Evolutionary conservation across 2,888 invertebrate genomes (phyloP).

Genomic region (Melinaea menophilus): DNA sequence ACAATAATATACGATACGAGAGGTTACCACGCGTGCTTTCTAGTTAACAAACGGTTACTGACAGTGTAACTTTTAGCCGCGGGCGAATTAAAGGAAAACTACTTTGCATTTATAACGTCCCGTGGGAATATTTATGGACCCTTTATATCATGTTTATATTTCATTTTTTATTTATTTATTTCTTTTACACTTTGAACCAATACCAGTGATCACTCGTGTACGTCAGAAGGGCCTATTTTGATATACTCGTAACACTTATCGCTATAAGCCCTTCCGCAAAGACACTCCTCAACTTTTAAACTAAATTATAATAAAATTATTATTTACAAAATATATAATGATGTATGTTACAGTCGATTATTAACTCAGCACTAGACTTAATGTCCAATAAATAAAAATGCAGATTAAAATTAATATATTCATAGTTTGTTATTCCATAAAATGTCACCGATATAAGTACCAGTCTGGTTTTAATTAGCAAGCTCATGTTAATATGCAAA

Average conservation of each 20-base stretch:
- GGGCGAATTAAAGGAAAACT: constrained; percentile 18
- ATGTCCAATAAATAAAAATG: constrained; percentile 19
- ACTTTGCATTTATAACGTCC: constrained; percentile 8
- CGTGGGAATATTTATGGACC: constrained; percentile 4
- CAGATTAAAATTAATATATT: constrained; percentile 31
- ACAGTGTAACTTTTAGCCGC: constrained; percentile 20
- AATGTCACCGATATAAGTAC: constrained; percentile 24
- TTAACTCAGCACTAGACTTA: too few species aligned
- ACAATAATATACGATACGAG: constrained; percentile 21
- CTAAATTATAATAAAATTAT: too few species aligned
- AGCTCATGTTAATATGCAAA: constrained; percentile 31
- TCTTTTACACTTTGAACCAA: not conserved
- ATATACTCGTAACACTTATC: too few species aligned
- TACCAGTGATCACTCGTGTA: too few species aligned
- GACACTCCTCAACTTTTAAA: too few species aligned
- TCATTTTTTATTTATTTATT: not conserved
- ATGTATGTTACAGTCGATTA: too few species aligned
- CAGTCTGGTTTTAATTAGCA: constrained; percentile 30
- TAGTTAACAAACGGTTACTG: constrained; percentile 21
- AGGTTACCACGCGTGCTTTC: constrained; percentile 21
- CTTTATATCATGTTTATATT: not conserved
- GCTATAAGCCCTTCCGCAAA: too few species aligned
- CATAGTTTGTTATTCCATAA: constrained; percentile 26
- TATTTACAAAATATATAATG: too few species aligned
- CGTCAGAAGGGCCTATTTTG: too few species aligned